A percentile compares a stretch with the other conserved stretches of the same genome.
Conservation (phyloP, 2,113 vertebrate species). For the Myanophis thanlyinensis region DNA sequence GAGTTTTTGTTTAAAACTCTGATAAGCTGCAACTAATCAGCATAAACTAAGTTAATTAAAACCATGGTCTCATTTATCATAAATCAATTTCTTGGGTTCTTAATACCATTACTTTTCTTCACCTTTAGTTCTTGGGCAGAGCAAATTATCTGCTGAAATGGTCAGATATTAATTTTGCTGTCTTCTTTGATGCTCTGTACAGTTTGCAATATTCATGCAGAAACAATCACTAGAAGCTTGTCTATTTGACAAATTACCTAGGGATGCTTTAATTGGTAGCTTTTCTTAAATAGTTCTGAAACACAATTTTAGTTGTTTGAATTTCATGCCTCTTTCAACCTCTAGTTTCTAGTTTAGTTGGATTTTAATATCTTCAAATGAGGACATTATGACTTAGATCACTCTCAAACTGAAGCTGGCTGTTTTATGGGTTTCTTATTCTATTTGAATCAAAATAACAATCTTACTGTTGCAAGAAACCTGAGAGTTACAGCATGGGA, state of each 20-base stretch:
- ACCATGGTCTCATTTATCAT: no score
- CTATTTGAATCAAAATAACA: not conserved
- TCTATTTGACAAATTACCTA: fast-evolving
- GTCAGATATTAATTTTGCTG: not conserved
- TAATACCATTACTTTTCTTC: not conserved
- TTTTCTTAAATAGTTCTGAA: constrained; percentile 24
- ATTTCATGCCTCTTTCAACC: not conserved
- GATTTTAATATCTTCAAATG: not conserved
- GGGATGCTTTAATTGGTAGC: not conserved
- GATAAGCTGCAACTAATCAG: not conserved
- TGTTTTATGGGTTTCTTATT: not conserved
- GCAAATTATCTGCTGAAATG: not conserved
- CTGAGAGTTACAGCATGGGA: not conserved
- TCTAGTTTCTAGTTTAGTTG: not conserved
- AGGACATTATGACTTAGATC: not conserved
- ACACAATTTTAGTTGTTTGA: constrained; percentile 42
- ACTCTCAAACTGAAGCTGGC: not conserved
- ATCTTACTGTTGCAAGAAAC: not conserved
- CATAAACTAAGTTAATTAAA: not conserved
- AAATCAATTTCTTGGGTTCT: not conserved
- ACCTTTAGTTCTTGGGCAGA: not conserved
- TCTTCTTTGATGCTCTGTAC: not conserved
- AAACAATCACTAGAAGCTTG: not conserved
- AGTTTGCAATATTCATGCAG: not conserved
- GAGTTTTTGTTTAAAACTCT: not conserved